Conservation (phyloP, 1,140 invertebrate species). For the Nasonia giraulti region DNA sequence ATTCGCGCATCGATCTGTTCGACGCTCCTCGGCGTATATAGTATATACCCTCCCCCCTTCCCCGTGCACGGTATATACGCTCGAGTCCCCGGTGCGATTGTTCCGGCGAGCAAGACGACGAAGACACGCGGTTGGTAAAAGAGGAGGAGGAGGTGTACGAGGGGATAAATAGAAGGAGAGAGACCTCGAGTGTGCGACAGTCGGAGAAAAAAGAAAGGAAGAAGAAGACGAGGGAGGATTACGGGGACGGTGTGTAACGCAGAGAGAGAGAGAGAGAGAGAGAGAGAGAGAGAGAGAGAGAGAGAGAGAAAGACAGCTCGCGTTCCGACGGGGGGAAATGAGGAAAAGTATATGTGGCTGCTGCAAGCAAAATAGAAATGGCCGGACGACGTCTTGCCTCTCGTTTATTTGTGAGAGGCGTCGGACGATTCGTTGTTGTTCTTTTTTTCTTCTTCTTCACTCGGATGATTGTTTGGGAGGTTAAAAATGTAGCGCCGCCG, state of each 20-base stretch:
- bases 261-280: not conserved
- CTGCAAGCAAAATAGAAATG: not conserved
- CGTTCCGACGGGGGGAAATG: not conserved
- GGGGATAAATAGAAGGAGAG: no score
- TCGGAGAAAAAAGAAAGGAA: constrained; percentile 2
- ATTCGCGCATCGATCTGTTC: constrained; percentile 40
- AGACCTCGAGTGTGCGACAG: not conserved
- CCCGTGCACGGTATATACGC: not conserved
- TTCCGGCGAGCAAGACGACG: constrained; percentile 27
- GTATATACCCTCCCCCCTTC: not conserved
- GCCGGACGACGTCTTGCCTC: not conserved
- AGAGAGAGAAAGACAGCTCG: not conserved
- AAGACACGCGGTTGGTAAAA: constrained; percentile 19
- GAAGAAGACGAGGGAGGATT: constrained; percentile 3
- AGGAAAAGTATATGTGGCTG: not conserved
- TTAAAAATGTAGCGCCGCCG: not conserved
- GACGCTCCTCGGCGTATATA: not conserved
- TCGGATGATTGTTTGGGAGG: not conserved
- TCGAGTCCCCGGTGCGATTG: constrained; percentile 15
- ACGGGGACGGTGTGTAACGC: not conserved
- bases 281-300: not conserved
- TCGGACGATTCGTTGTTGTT: not conserved
- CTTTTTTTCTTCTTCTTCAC: not conserved
- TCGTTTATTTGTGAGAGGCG: constrained; percentile 1
- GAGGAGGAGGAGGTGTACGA: no score